Base-by-base conservation (phyloP, 2,888 invertebrate species). In the Lithophane semibrunnea region DNA sequence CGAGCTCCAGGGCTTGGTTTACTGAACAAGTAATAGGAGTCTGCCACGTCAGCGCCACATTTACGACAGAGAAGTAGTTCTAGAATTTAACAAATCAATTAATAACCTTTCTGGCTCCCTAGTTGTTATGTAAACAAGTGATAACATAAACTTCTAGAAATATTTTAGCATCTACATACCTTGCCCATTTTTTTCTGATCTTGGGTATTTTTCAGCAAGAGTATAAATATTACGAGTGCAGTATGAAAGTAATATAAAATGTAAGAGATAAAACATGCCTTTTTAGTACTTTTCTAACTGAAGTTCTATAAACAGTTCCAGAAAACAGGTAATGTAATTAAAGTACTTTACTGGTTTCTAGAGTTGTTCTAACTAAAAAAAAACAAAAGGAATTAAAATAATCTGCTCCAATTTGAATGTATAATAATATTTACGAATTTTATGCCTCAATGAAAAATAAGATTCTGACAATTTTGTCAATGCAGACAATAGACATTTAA, bases 21-120 rank as follows among this genome's bases (percentile, higher is more conserved):
- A 88, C 93, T 97, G 71, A 97, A 94, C 84, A 97, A 90, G 88
- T 97, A 96, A 91, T 95, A 92, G 24, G 97, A 95, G 87, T 97
- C 97, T 3, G 97, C 97, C 83, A 97, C 93, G 90, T 97, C 97
- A 85, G 96, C 95, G 29, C 97, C 97, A 90, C 97, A 97, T 90
- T 96, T 94, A 47, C 97, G 97, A 89, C 97, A 97, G 52, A 97
- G 90, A 70, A 97, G 92, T 85, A 96, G 92, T 92, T 97, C 97
- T 97, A 93, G 76, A 95, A 83, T 80, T 82, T 5, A 82, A 86
- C 70, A 75, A 69, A 77, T 24, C 9, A 61, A 67, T 70, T 44
- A 69, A 42, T 49, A 73, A 71, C 18, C 18, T 47, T 54, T 52
- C 37, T 52, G 13, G 24, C 21, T 63, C 13, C 42, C 21, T 66